Conservation (phyloP, 2,888 invertebrate genomes). For the Xestoiulus laeticollis region DNA sequence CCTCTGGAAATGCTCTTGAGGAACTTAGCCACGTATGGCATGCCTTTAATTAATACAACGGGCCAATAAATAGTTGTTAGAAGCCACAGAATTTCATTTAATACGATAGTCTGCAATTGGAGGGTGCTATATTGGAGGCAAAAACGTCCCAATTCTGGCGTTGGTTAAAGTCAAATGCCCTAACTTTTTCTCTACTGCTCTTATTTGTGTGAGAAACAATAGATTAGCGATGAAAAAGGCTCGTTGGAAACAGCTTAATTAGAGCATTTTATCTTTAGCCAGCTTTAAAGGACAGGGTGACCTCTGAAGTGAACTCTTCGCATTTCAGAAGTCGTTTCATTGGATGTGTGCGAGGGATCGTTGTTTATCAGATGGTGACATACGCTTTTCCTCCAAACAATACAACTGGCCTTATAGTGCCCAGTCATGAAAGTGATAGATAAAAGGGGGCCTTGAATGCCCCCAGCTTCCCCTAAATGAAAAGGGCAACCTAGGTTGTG, state of each 20-base stretch:
- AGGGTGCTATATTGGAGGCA: neutral
- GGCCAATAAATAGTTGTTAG: conserved; percentile 31
- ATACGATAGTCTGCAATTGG: neutral
- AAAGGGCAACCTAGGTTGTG: neutral
- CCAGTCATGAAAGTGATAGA: neutral
- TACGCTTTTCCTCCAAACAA: neutral
- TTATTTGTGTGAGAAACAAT: conserved; percentile 15
- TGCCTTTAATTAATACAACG: neutral
- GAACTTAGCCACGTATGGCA: neutral
- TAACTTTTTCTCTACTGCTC: neutral
- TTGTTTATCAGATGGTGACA: conserved; percentile 6
- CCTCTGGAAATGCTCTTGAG: neutral
- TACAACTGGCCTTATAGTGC: too few relatives aligned
- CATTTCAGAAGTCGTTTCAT: neutral
- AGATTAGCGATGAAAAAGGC: conserved; percentile 7
- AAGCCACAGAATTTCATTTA: conserved; percentile 31
- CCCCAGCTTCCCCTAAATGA: neutral
- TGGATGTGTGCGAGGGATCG: neutral
- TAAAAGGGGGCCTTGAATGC: neutral
- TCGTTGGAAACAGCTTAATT: neutral
- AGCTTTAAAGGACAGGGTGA: conserved; percentile 8
- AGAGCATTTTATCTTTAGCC: neutral
- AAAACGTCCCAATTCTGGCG: neutral
- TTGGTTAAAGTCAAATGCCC: neutral
- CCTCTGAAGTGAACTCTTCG: neutral